phyloP scores from a whole-genome alignment of 1,140 invertebrate species.

The Hylaeus volcanicus region DNA sequence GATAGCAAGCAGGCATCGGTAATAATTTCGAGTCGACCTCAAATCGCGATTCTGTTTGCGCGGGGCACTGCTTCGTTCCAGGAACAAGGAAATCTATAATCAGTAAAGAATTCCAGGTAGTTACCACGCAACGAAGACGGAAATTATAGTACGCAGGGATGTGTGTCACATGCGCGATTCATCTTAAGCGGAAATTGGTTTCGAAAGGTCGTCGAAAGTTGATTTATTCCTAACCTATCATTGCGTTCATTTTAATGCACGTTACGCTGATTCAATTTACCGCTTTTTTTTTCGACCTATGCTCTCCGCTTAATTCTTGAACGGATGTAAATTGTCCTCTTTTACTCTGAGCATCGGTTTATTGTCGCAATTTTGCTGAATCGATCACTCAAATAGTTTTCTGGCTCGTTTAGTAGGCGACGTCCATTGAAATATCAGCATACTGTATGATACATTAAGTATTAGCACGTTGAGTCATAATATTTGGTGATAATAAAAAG shows the following conservation, averaged over 20 bases:
- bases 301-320: not conserved
- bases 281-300: not conserved
- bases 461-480: no score
- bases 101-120: not conserved
- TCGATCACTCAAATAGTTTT: no score
- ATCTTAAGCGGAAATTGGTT: conserved; percentile 24
- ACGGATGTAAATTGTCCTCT: not conserved
- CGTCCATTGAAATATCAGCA: no score
- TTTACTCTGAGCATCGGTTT: not conserved
- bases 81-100: not conserved
- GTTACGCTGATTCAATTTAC: conserved; percentile 10
- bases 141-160: not conserved
- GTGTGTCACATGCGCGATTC: conserved; percentile 25
- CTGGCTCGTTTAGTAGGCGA: no score
- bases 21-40: not conserved
- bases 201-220: conserved; percentile 41
- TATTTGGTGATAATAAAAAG: no score
- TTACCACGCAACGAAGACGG: not conserved
- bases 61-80: not conserved
- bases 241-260: conserved; percentile 4
- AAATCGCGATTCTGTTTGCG: not conserved
- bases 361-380: no score
- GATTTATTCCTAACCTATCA: conserved; percentile 12
- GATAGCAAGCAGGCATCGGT: not conserved
- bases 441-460: no score